Evolutionary conservation across 2,888 invertebrate species (phyloP), one percentile per base, ranked within the genome.

Genomic region (Anorthoa munda): DNA sequence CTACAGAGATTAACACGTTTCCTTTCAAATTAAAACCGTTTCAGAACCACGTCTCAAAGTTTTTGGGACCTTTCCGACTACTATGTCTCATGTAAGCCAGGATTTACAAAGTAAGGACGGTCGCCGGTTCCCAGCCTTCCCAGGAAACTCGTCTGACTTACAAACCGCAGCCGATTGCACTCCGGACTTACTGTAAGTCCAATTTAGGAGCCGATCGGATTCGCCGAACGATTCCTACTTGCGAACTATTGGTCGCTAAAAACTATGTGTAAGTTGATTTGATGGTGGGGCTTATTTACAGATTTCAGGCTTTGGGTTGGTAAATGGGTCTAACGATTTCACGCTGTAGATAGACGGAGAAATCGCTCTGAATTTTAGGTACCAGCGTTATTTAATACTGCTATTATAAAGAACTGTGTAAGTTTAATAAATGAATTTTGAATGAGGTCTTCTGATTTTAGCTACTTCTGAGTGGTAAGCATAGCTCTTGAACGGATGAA

Each of bases 81-180:
- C 68, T 58, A 50, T 48, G 59, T 67, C 60, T 70, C 51, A 12
- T 70, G 66, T 81, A 75, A 81, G 81, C 69, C 51, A 39, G 69
- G 75, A 58, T 80, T 61, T 75, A 51, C 64, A 21, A 66, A 51
- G 66, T 81, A 83, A 84, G 56, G 81, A 81, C 60, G 66, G 66
- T 69, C 31, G 55, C 55, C 64, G n/a, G 60, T 46, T 58, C 46
- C 7, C 31, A 31, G 31, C 31, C 39, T 39, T 39, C 39, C 55
- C 70, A 59, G 59, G 61, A 39, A 80, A 67, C 81, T 75, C 64
- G 0, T 65, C 66, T 26, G 79, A 71, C 79, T 79, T 83, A 73
- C 81, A 70, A 81, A 84, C 77, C 81, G 81, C 81, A 84, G 68
- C 70, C 76, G 53, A 81, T 81, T 81, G 81, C 81, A 84, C 58